A percentile compares a stretch with the other conserved stretches of the same genome.
Conservation (phyloP, 2,888 invertebrate genomes). For the Gibbula magus region DNA sequence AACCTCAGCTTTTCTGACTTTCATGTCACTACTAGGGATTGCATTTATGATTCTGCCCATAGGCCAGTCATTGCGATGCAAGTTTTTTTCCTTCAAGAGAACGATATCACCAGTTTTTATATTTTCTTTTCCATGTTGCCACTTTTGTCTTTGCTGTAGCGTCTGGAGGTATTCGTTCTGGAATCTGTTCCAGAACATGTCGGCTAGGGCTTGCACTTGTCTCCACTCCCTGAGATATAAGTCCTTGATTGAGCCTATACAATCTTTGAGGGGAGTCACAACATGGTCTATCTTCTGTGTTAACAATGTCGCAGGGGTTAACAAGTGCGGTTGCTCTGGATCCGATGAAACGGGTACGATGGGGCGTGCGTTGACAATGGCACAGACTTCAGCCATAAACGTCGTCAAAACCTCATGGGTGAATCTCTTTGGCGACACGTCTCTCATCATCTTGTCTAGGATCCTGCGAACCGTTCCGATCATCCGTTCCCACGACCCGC, state of each 20-base stretch:
- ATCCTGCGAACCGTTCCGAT: background rate
- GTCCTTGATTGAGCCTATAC: conserved; percentile 4
- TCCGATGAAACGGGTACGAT: background rate
- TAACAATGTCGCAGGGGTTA: conserved; percentile 6
- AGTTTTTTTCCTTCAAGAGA: conserved; percentile 27
- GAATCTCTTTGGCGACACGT: background rate
- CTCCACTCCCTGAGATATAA: conserved; percentile 34
- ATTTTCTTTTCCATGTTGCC: conserved; percentile 26
- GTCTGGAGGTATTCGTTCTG: conserved; percentile 30
- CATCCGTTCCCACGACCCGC: conserved; percentile 31
- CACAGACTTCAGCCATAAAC: conserved; percentile 27
- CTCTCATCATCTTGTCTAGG: background rate
- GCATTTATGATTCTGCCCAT: conserved; percentile 26
- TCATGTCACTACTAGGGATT: conserved; percentile 25
- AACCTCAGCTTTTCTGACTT: conserved; percentile 30
- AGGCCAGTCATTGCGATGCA: conserved; percentile 33
- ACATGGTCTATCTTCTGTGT: conserved; percentile 26
- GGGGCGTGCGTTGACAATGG: background rate
- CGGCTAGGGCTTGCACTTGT: conserved; percentile 31
- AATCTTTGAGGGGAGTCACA: conserved; percentile 28
- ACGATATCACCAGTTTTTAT: conserved; percentile 31
- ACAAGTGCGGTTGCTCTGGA: background rate
- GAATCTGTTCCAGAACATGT: conserved; percentile 36
- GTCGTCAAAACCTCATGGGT: conserved; percentile 32
- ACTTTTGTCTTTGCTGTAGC: conserved; percentile 35